These are phyloP conservation scores for Gopherus flavomarginatus DNA, from an alignment of 2,113 vertebrate genomes.

Conservation along the genomic window DNA sequence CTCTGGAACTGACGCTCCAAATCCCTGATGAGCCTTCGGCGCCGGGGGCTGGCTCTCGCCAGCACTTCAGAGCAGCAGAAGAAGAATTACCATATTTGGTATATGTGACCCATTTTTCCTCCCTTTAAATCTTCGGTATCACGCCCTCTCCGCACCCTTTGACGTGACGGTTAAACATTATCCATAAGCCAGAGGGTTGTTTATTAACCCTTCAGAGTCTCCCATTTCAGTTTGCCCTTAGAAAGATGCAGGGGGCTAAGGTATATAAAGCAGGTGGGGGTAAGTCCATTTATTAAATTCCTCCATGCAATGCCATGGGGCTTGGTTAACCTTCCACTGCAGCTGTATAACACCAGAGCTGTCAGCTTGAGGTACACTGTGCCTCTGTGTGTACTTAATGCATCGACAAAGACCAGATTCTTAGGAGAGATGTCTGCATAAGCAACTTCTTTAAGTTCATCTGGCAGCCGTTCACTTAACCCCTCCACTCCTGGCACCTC, in stretches of 20 bases:
- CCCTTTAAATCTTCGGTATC: not conserved
- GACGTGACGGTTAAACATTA: constrained; percentile 13
- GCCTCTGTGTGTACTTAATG: constrained; percentile 61
- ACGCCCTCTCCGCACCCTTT: not conserved
- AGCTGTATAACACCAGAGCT: constrained; percentile 39
- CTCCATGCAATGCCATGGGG: constrained; percentile 55
- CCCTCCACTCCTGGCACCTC: not conserved
- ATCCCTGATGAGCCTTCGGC: not conserved
- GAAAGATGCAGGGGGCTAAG: constrained; percentile 37
- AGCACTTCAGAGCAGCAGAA: not conserved
- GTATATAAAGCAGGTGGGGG: not conserved
- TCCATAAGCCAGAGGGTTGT: constrained; percentile 28
- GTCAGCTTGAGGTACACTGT: constrained; percentile 46
- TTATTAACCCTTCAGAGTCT: constrained; percentile 38
- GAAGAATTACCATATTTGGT: not conserved
- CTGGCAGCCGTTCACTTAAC: constrained; percentile 48
- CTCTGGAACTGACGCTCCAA: not conserved
- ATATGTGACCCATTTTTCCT: not conserved
- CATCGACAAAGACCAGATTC: constrained; percentile 64
- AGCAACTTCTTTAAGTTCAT: constrained; percentile 47
- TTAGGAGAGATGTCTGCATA: constrained; percentile 51
- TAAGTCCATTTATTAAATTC: constrained; percentile 43
- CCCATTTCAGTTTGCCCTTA: constrained; percentile 25
- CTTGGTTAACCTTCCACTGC: constrained; percentile 57
- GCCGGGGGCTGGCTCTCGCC: not conserved